Conservation (phyloP, 1,140 invertebrate species). For the Antheraea mylitta region DNA sequence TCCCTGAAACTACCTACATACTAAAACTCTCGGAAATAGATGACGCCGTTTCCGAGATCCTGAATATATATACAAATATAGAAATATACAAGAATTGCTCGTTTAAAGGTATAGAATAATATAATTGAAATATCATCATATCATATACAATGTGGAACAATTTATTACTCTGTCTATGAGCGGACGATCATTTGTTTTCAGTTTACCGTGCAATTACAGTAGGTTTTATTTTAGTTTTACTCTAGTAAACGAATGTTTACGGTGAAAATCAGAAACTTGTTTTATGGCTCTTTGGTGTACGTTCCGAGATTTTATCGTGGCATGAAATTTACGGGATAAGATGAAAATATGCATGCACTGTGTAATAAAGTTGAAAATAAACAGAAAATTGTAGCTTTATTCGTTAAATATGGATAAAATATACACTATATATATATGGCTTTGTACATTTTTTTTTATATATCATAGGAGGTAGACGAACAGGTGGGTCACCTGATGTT, state of each 20-base stretch:
- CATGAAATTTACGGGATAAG: not conserved
- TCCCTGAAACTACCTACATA: no score
- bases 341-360: not conserved
- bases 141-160: not conserved
- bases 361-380: not conserved
- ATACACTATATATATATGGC: no score
- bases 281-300: constrained; percentile 23
- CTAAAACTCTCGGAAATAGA: no score
- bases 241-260: constrained; percentile 21
- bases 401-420: no score
- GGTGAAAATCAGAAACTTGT: constrained; percentile 20
- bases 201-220: not conserved
- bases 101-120: no score
- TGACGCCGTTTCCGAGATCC: no score
- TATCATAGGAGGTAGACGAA: no score
- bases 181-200: not conserved
- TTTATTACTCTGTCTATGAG: not conserved
- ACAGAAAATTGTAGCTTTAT: no score
- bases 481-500: no score
- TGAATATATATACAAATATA: no score
- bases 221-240: constrained; percentile 23
- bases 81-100: no score
- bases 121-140: not conserved
- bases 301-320: not conserved
- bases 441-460: no score